These are phyloP conservation scores for Spodoptera exigua DNA, from an alignment of 2,888 invertebrate species.

Conservation along the genomic window DNA sequence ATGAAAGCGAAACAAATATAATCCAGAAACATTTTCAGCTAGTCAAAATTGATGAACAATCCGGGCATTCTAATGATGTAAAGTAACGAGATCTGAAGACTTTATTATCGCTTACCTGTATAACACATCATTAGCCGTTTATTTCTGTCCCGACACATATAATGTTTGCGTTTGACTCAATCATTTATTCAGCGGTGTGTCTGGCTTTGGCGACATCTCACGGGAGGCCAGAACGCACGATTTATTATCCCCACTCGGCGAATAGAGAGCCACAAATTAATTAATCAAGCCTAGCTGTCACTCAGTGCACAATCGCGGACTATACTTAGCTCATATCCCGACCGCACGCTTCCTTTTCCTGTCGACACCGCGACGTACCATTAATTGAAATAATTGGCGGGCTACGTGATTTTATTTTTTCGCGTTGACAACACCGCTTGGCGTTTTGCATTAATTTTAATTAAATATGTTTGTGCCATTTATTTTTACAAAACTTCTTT, in stretches of 20 bases:
- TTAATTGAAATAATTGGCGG: slow-evolving; percentile 88
- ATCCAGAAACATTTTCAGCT: slow-evolving; percentile 45
- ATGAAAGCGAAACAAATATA: slow-evolving; percentile 46
- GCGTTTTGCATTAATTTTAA: slow-evolving; percentile 70
- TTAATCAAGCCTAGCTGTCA: slow-evolving; percentile 88
- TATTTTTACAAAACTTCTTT: slow-evolving; percentile 48
- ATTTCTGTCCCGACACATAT: slow-evolving; percentile 84
- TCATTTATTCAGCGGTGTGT: slow-evolving; percentile 83
- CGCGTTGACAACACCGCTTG: slow-evolving; percentile 78
- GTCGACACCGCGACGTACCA: slow-evolving; percentile 82
- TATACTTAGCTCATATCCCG: slow-evolving; percentile 77
- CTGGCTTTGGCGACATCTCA: slow-evolving; percentile 84
- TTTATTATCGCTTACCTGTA: slow-evolving; percentile 86
- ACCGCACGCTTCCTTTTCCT: slow-evolving; percentile 84
- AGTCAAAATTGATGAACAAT: slow-evolving; percentile 66
- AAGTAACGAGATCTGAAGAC: slow-evolving; percentile 81
- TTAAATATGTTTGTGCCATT: slow-evolving; percentile 53
- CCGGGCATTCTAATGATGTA: slow-evolving; percentile 80
- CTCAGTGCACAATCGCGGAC: slow-evolving; percentile 82
- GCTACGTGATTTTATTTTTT: slow-evolving; percentile 78
- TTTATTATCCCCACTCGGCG: slow-evolving; percentile 83
- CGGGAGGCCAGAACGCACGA: slow-evolving; percentile 86
- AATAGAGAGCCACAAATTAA: slow-evolving; percentile 83
- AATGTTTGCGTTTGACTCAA: slow-evolving; percentile 83
- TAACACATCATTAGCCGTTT: slow-evolving; percentile 85